A percentile compares a stretch with the other conserved stretches of the same genome.
These are phyloP conservation scores for Pandion haliaetus DNA, from an alignment of 2,113 vertebrate species.

Conservation along the genomic window DNA sequence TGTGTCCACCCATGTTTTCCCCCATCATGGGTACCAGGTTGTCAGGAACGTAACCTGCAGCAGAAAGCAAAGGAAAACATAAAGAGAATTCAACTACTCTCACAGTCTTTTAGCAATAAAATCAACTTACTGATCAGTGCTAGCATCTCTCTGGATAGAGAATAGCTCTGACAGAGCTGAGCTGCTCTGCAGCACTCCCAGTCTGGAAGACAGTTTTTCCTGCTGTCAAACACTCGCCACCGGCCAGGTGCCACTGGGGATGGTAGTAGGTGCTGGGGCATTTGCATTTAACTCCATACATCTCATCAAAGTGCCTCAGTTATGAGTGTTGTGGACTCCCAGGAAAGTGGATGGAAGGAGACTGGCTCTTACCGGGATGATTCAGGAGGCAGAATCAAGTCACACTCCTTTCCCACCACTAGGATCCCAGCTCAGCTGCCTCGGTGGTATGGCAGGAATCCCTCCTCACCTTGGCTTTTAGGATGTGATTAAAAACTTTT, in stretches of 20 bases:
- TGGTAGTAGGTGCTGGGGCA: neutral
- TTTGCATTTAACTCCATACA: neutral
- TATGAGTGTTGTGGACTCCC: neutral
- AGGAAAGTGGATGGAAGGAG: neutral
- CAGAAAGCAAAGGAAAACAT: neutral
- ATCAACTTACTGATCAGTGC: neutral
- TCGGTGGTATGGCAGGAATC: neutral
- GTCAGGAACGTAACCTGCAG: neutral
- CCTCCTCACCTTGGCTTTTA: neutral
- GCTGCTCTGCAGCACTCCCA: neutral
- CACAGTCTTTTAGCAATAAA: neutral
- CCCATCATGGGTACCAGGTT: neutral
- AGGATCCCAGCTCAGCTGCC: neutral
- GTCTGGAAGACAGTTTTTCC: neutral
- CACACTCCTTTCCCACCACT: neutral
- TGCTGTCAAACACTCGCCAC: neutral
- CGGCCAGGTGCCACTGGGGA: neutral
- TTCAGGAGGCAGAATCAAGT: neutral
- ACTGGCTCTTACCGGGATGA: rapidly evolving
- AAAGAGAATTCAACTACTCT: neutral
- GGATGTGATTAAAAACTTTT: neutral
- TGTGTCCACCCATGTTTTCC: neutral
- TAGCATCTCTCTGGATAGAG: neutral
- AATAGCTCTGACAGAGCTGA: neutral
- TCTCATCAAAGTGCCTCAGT: neutral